Evolutionary conservation across 2,113 vertebrate species (phyloP), one percentile per base, ranked within the genome.

Genomic region (Grus americana): DNA sequence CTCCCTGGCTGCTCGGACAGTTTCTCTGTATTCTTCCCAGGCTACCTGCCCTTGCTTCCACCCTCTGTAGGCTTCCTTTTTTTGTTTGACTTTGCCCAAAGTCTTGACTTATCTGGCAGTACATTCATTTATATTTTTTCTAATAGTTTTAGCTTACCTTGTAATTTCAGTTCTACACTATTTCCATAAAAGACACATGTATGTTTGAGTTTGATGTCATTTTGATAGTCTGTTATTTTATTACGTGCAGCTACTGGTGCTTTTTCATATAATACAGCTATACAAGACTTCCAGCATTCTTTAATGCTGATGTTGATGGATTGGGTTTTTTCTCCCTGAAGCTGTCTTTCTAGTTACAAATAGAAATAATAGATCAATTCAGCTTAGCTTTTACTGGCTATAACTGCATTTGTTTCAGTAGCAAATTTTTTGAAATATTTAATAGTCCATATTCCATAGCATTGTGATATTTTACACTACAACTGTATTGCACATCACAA

Each of bases 191-290:
- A 88, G 54, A 81, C 9, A 72, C 10, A 8, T 20, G 12, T 30
- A 9, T 82, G 52, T 62, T 88, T 86, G n/a, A 79, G 34, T 62
- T 52, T 38, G 15, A 79, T 79, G 24, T 36, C 9, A 81, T 68
- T 95, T 92, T 92, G 54, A 85, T 49, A 58, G 47, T 59, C 57
- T 86, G 50, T 54, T 92, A 80, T 62, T 91, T 88, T 86, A 71
- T 30, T 78, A 36, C 47, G 52, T 68, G 80, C 38, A 57, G 52
- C 30, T 95, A 75, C 79, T 59, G 34, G 67, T 67, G 42, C 55
- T 95, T 92, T 91, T 88, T 63, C 63, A 52, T 10, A 67, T 22
- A 79, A 82, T 6, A 63, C 3, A 82, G 38, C 26, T 38, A 90
- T 47, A 84, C 18, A 80, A 70, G 40, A 87, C 12, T 88, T 73